Base-by-base conservation (phyloP, 2,888 invertebrate genomes). In the Ceriagrion tenellum region DNA sequence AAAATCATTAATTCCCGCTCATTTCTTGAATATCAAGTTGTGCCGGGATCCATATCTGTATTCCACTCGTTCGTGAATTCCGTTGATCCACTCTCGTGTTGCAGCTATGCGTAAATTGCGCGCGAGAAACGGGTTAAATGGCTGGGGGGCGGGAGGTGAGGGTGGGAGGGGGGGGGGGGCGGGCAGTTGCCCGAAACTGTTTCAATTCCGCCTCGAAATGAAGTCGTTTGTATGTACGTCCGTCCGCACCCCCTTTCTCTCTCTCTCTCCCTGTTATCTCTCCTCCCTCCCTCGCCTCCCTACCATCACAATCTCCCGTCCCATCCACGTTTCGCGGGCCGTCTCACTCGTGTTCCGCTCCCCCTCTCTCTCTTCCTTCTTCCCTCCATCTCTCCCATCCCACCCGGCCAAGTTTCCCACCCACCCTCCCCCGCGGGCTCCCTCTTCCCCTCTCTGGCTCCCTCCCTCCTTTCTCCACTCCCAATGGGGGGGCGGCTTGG, bases 191-290 rank as follows among this genome's bases (percentile, higher is more conserved):
- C 69, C 69, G 69, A 81, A 81, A 81, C 16, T 81, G 81, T 81
- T 81, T 81, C 81, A 81, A 81, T 81, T 81, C 35, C 81, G 12
- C 81, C 81, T 18, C 35, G 35, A 81, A 81, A 81, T 81, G 81
- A 81, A 81, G 81, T 35, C 81, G 81, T 81, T 81, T 35, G 81
- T 81, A 81, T 81, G 81, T 81, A 81, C 16, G 81, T 81, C 81
- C 35, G 35, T 30, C 81, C n/a, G n/a, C n/a, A n/a, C n/a, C n/a
- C n/a, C n/a, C n/a, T n/a, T 81, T 35, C n/a, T 26, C 12, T 12
- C n/a, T n/a, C 2, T 69, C 69, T 69, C 69, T 69, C 69, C 3
- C n/a, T 69, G 0, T 23, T 20, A 20, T 59, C 59, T 20, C 69
- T 23, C 69, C 69, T 69, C 69, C 69, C 69, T 59, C 13, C 3